Evolutionary conservation across 2,113 vertebrate species (phyloP), one percentile per base, ranked within the genome.

Genomic region (Atlantisia rogersi): DNA sequence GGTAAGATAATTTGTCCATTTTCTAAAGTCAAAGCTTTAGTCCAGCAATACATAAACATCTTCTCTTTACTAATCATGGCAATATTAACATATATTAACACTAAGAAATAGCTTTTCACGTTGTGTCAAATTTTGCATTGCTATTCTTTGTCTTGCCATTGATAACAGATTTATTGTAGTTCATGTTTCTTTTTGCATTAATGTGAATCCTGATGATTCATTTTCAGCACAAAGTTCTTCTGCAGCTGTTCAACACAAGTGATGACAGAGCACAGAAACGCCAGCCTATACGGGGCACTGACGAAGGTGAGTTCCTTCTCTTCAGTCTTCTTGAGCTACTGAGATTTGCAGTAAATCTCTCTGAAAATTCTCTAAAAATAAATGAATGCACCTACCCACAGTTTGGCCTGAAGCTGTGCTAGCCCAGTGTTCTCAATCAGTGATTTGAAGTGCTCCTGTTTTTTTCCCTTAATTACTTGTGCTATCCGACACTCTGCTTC

Each of bases 181-280:
- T 79, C 52, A 60, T 26, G 15, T 68, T 94, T 88, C 32, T 77
- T 87, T 62, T 46, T 82, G 29, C 37, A 55, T 68, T 84, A 12
- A 76, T 52, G 12, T 39, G 60, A 77, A 29, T 75, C 67, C 52
- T 31, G 28, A 11, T 85, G 48, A 22, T 96, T 95, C 12, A 70
- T 89, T 92, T 95, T 95, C 97, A 99, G 99, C 99, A 99, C 98
- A 99, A 99, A 98, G 98, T 99, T 92, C 98, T 99, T 42, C 94
- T 99, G 96, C 98, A 99, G 73, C 98, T 99, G 91, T 99, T 99
- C 96, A 99, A 98, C 92, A 98, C 98, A 63, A 98, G 98, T 12
- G 99, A 99, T 39, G 99, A 99, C 91, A 98, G 98, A 96, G 97
- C 98, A 58, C 99, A 99, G 96, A 99, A 99, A 93, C 98, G 98